phyloP scores from a whole-genome alignment of 2,797 vertebrate species.

The Pipistrellus pygmaeus region DNA sequence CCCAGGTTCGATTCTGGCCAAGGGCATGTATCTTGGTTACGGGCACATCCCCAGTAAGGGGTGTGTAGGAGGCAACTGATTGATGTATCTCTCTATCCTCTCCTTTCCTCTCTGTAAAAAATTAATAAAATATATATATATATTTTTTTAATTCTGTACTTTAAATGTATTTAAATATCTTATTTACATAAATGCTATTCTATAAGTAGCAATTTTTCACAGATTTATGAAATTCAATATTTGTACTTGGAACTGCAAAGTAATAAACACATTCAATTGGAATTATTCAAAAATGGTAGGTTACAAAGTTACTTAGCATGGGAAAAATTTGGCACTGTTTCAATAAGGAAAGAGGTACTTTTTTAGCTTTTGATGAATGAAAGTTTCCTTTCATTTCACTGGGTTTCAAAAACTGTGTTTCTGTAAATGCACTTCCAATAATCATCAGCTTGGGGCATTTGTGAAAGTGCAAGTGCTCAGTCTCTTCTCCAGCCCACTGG shows the following conservation, averaged over 20 bases:
- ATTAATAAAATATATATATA: no score
- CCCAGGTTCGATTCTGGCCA: no score
- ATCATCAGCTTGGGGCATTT: background rate
- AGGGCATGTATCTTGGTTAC: no score
- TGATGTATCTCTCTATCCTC: no score
- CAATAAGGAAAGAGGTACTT: background rate
- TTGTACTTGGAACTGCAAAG: slow-evolving; percentile 28
- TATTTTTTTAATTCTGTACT: background rate
- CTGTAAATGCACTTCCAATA: background rate
- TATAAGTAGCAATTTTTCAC: background rate
- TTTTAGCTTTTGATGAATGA: background rate
- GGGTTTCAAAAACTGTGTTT: background rate
- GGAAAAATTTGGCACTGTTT: background rate
- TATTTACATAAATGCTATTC: background rate
- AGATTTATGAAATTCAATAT: background rate
- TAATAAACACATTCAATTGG: background rate
- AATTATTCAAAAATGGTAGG: slow-evolving; percentile 43
- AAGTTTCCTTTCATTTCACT: background rate
- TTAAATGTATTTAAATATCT: slow-evolving; percentile 1
- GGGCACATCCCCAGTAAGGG: no score
- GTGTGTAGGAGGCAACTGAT: no score
- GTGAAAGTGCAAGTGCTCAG: background rate
- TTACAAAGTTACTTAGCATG: background rate
- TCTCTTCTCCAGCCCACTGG: background rate
- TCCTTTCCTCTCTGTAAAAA: no score